Evolutionary conservation across 2,797 vertebrate species (phyloP).

Genomic region (Neosilurus mollespiculum): DNA sequence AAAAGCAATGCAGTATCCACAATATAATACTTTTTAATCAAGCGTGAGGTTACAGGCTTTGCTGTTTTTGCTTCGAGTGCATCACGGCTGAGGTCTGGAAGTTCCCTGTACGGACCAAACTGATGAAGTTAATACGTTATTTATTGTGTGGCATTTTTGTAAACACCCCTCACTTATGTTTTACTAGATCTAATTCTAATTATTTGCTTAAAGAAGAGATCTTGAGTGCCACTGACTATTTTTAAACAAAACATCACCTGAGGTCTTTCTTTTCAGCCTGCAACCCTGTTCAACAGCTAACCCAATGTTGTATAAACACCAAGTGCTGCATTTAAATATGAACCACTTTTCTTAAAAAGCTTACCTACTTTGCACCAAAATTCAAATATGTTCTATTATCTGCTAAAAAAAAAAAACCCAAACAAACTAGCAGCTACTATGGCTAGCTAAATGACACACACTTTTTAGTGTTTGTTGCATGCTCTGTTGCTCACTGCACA

Average conservation of each 20-base stretch:
- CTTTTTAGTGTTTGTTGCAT: slow-evolving; percentile 16
- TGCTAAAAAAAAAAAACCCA: background rate
- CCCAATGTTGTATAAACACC: too few species aligned
- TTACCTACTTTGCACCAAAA: background rate
- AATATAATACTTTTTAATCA: too few species aligned
- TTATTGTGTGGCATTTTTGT: too few species aligned
- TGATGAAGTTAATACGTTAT: too few species aligned
- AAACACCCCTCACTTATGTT: too few species aligned
- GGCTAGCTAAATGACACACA: background rate
- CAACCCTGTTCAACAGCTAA: background rate
- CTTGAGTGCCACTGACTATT: background rate
- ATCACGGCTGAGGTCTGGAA: too few species aligned
- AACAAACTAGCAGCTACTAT: background rate
- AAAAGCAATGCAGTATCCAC: too few species aligned
- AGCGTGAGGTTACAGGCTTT: too few species aligned
- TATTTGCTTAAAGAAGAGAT: background rate
- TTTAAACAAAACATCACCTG: background rate
- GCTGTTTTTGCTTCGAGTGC: too few species aligned
- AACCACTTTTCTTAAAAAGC: background rate
- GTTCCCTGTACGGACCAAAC: too few species aligned
- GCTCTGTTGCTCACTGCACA: slow-evolving; percentile 41
- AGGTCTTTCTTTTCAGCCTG: background rate
- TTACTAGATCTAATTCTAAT: background rate
- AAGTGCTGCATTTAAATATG: background rate
- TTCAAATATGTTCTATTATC: background rate